Percentiles rank a stretch among this genome's conserved stretches.
Conservation (phyloP, 2,797 vertebrate species). For the Parauchenoglanis punctatus region DNA sequence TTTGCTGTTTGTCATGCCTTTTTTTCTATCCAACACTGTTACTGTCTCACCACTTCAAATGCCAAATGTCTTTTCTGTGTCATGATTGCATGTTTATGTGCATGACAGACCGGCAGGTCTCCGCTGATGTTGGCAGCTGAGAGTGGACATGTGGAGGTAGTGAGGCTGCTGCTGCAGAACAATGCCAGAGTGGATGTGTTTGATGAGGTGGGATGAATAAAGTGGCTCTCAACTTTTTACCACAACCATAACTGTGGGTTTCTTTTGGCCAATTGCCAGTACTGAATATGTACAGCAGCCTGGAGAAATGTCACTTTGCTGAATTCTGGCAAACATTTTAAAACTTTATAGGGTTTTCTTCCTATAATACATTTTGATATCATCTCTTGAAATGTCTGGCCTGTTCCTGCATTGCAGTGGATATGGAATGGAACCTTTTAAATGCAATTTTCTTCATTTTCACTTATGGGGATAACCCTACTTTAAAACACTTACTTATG, state of each 20-base stretch:
- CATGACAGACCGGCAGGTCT: slow-evolving; percentile 64
- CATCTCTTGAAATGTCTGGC: not conserved
- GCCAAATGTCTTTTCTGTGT: not conserved
- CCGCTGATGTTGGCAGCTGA: slow-evolving; percentile 66
- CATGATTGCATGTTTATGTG: not conserved
- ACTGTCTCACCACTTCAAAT: not conserved
- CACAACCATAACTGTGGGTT: not conserved
- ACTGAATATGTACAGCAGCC: not conserved
- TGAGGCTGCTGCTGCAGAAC: slow-evolving; percentile 62
- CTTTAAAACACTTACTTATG: not conserved
- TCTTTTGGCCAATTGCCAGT: not conserved
- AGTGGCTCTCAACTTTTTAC: slow-evolving; percentile 14
- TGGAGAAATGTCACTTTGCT: not conserved
- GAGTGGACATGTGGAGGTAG: slow-evolving; percentile 63
- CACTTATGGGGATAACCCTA: not conserved
- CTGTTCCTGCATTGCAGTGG: not conserved
- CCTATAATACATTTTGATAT: too few relatives aligned
- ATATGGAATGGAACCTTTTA: not conserved
- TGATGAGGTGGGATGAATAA: slow-evolving; percentile 64
- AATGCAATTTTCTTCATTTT: not conserved
- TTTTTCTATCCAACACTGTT: not conserved
- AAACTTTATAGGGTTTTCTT: too few relatives aligned
- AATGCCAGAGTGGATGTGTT: slow-evolving; percentile 69
- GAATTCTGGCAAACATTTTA: too few relatives aligned
- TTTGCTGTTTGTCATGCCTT: not conserved